Evolutionary conservation across 2,113 vertebrate genomes (phyloP), one percentile per base, ranked within the genome.

Genomic region (Canis aureus): DNA sequence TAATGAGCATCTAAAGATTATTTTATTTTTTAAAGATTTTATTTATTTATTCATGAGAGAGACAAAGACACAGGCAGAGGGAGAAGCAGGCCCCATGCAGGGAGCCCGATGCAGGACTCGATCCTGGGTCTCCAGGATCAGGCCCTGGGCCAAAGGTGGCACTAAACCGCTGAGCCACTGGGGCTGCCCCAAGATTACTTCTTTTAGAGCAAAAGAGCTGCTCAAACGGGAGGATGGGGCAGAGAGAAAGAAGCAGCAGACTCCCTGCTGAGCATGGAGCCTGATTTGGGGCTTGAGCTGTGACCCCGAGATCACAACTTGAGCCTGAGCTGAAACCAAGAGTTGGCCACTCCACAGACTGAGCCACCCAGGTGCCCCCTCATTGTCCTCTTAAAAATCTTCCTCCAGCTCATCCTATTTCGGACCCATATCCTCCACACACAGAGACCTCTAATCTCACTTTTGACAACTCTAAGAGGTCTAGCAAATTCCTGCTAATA

Each of bases 401-500:
- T 93, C 71, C 62, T 93, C 38, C 25, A 62, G 64, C 19, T 71
- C 53, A 94, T 82, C 3, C 27, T 82, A 53, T 85, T 85, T 80
- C 83, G 92, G 15, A 73, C 83, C 29, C 32, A 87, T n/a, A 95
- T 62, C 35, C 49, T 82, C 73, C 32, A 97, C 0, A 60, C 17
- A 22, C 49, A 96, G 43, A 95, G 23, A 92, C 38, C 55, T 27
- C 32, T 62, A 51, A 71, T 38, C 9, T 73, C 29, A 59, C 32
- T 89, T 94, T 66, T 81, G 57, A 27, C 80, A 95, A 71, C 83
- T 90, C 55, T 60, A 1, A 57, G 4, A 80, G 43, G 43, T 81
- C 29, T 89, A 81, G 43, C 62, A 96, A 88, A 88, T 81, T 94
- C 9, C 59, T 82, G 7, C 71, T 78, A 49, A 84, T 67, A 60